phyloP scores from a whole-genome alignment of 1,140 invertebrate species.

The Papilio xuthus region DNA sequence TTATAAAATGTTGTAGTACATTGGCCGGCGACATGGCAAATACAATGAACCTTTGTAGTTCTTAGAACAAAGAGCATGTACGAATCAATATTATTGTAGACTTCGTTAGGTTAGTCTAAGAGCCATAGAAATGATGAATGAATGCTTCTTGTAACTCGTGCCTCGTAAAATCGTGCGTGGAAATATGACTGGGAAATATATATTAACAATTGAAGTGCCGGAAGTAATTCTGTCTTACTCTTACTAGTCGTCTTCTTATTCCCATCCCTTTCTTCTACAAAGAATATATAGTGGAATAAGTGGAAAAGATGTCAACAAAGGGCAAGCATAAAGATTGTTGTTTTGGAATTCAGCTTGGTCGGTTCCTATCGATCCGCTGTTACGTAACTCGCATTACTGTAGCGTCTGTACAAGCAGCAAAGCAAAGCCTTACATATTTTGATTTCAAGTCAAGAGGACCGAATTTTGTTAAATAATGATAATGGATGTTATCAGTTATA shows the following conservation, averaged over 20 bases:
- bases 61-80: slow-evolving; percentile 7
- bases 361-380: not conserved
- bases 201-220: not conserved
- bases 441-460: not conserved
- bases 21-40: not conserved
- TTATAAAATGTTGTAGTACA: not conserved
- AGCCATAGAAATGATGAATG: not conserved
- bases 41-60: slow-evolving; percentile 11
- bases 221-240: not conserved
- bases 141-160: not conserved
- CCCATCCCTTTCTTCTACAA: not conserved
- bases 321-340: slow-evolving; percentile 2
- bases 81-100: not conserved
- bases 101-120: not conserved
- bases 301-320: not conserved
- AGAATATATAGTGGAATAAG: not conserved
- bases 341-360: not conserved
- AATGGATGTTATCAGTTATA: not conserved
- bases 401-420: not conserved
- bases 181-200: not conserved
- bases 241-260: not conserved
- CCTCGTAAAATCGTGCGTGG: not conserved
- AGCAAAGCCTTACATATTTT: not conserved
- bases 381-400: not conserved
- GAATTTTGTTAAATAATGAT: not conserved